phyloP scores from a whole-genome alignment of 1,140 invertebrate genomes.

The Vanessa tameamea region DNA sequence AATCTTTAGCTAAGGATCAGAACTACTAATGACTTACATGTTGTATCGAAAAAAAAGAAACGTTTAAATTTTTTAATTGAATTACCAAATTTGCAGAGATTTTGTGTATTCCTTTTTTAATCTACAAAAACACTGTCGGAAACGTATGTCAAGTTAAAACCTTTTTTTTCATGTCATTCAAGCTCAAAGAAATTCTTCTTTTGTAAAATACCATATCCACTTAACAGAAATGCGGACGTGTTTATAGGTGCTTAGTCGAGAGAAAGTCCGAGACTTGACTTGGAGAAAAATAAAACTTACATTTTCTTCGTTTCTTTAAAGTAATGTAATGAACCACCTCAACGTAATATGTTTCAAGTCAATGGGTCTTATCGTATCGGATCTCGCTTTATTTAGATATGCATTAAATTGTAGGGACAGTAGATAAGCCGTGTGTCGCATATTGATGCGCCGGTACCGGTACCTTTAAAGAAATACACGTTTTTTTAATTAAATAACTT shows the following conservation, averaged over 20 bases:
- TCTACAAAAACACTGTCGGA: neutral
- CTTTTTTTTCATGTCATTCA: constrained; percentile 1
- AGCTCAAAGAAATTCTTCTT: constrained; percentile 13
- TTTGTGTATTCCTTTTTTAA: neutral
- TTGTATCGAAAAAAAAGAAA: too few species aligned
- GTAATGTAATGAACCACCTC: constrained; percentile 66
- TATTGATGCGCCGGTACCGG: constrained; percentile 57
- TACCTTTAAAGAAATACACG: constrained; percentile 54
- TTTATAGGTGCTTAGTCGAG: constrained; percentile 30
- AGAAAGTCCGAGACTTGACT: constrained; percentile 43
- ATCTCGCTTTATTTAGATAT: constrained; percentile 76
- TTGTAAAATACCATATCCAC: constrained; percentile 23
- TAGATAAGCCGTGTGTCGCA: constrained; percentile 67
- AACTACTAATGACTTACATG: too few species aligned
- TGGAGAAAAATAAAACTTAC: constrained; percentile 57
- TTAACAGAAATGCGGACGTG: constrained; percentile 27
- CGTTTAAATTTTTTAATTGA: too few species aligned
- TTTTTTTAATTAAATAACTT: constrained; percentile 62
- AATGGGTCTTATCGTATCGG: constrained; percentile 73
- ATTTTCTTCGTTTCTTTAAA: constrained; percentile 61
- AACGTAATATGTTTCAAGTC: constrained; percentile 63
- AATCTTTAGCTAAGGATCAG: too few species aligned
- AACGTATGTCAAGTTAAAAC: neutral
- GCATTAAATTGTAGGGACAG: constrained; percentile 73
- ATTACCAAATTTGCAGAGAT: too few species aligned